phyloP scores from a whole-genome alignment of 2,113 vertebrate species.

The Muntiacus reevesi region DNA sequence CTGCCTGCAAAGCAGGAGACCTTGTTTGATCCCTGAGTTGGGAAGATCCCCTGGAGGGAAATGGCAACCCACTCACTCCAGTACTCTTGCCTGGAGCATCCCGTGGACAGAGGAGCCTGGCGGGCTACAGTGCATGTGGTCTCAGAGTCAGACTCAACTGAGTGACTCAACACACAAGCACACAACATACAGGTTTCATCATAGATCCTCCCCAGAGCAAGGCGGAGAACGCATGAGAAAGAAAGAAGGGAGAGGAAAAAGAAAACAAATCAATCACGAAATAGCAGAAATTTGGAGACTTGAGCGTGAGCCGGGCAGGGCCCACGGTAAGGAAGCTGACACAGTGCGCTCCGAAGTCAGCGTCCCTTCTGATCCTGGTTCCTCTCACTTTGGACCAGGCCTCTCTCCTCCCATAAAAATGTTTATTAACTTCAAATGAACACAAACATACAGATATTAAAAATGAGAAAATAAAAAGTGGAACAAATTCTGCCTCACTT shows the following conservation, averaged over 20 bases:
- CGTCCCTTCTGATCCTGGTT: not conserved
- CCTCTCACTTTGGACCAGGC: not conserved
- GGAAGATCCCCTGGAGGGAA: not conserved
- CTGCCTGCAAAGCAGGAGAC: not conserved
- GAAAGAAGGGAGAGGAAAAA: not conserved
- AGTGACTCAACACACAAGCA: not conserved
- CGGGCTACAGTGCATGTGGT: accelerated
- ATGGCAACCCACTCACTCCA: not conserved
- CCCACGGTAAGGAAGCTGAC: not conserved
- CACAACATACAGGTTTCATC: accelerated
- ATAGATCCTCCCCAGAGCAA: not conserved
- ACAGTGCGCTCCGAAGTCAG: not conserved
- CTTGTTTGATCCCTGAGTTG: not conserved
- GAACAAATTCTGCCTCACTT: not conserved
- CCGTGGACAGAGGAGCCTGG: not conserved
- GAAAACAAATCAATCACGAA: not conserved
- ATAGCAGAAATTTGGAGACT: not conserved
- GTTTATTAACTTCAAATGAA: not conserved
- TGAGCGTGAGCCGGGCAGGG: too few species aligned
- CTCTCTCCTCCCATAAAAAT: not conserved
- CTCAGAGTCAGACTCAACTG: not conserved
- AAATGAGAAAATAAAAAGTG: not conserved
- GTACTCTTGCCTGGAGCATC: not conserved
- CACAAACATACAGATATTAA: not conserved
- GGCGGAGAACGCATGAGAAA: not conserved